Conservation (phyloP, 2,888 invertebrate genomes). For the Chydorus sphaericus region DNA sequence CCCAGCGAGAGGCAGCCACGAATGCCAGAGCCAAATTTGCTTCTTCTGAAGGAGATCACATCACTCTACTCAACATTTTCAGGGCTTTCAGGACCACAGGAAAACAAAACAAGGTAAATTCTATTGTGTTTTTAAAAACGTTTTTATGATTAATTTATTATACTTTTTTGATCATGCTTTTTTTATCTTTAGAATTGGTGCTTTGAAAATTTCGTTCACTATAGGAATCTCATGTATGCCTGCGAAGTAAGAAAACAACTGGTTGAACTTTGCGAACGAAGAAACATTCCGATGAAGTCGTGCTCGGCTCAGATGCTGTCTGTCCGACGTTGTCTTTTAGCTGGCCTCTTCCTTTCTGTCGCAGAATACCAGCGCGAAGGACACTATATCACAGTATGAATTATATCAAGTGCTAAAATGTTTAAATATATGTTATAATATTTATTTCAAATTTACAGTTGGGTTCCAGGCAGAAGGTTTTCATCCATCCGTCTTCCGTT, state of each 20-base stretch:
- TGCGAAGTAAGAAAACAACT: conserved; percentile 66
- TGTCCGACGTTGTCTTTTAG: conserved; percentile 56
- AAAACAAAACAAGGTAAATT: conserved; percentile 36
- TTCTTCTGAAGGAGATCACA: conserved; percentile 77
- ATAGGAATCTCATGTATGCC: conserved; percentile 66
- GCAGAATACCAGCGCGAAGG: conserved; percentile 64
- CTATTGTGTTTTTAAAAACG: background rate
- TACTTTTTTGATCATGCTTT: conserved; percentile 24
- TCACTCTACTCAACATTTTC: conserved; percentile 78
- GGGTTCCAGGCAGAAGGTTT: conserved; percentile 47
- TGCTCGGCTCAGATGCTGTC: conserved; percentile 37
- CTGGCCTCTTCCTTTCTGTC: conserved; percentile 71
- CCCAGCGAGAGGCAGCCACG: conserved; percentile 59
- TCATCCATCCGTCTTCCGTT: conserved; percentile 70
- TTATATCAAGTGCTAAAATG: conserved; percentile 14
- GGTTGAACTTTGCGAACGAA: conserved; percentile 47
- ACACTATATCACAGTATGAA: conserved; percentile 47
- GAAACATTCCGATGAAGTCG: conserved; percentile 43
- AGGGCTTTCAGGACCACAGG: conserved; percentile 52
- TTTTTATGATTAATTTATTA: conserved; percentile 4
- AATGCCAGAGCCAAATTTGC: conserved; percentile 59
- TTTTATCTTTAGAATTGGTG: conserved; percentile 63
- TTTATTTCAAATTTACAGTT: conserved; percentile 33
- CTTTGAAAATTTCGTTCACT: conserved; percentile 71
- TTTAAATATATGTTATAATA: conserved; percentile 10